Percentiles rank a stretch among this genome's conserved stretches.
Evolutionary conservation across 2,888 invertebrate genomes (phyloP).

Genomic region (Halictus quadricinctus): DNA sequence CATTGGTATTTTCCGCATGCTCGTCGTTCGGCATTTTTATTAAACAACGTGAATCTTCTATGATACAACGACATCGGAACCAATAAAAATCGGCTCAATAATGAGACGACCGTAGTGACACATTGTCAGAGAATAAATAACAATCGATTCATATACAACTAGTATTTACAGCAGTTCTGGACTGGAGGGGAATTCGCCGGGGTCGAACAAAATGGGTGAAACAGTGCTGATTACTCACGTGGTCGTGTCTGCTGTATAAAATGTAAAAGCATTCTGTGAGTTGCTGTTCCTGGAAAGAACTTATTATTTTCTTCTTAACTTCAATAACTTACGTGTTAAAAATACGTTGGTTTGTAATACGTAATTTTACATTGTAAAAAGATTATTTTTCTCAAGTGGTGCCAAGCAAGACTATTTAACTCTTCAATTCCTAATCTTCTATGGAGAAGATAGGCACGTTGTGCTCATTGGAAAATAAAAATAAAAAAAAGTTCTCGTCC

Average conservation of each 20-base stretch:
- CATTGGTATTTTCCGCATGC: background rate
- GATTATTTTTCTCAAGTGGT: background rate
- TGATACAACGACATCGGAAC: background rate
- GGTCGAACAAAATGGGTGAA: background rate
- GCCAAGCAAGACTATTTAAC: background rate
- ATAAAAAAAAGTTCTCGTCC: background rate
- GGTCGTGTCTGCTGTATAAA: background rate
- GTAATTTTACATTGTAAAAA: background rate
- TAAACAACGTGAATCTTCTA: slow-evolving; percentile 1
- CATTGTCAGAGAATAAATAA: slow-evolving; percentile 39
- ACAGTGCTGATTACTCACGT: background rate
- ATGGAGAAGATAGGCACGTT: no score
- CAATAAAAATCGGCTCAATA: slow-evolving; percentile 10
- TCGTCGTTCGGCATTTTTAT: slow-evolving; percentile 8
- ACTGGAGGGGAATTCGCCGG: background rate
- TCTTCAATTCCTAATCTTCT: no score
- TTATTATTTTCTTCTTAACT: background rate
- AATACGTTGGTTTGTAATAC: no score
- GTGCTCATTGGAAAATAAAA: no score
- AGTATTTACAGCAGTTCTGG: slow-evolving; percentile 29
- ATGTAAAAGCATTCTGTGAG: background rate
- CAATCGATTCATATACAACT: slow-evolving; percentile 4
- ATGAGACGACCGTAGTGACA: background rate
- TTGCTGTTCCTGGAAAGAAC: background rate
- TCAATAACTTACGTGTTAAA: background rate